Base-by-base conservation (phyloP, 2,888 invertebrate species). In the Salpingus planirostris region DNA sequence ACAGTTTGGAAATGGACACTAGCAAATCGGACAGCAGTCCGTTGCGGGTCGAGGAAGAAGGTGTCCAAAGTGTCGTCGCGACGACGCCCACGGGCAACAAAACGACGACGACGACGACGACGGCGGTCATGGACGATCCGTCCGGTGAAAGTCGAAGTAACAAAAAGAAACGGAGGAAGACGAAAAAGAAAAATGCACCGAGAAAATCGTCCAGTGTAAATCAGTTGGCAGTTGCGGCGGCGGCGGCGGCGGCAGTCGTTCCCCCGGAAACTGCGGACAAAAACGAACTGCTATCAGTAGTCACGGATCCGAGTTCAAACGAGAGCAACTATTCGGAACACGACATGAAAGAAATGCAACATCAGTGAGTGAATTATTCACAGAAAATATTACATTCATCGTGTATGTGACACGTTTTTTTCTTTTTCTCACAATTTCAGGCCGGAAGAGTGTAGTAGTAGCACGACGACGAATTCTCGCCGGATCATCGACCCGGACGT, bases 121-220 rank as follows among this genome's bases (percentile, higher is more conserved):
- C 32, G n/a, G 29, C 39, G 33, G 25, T 21, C 3, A 29, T 31
- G 8, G 49, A 49, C 23, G 53, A 52, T n/a, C 21, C 28, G 2
- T 40, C 37, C 11, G 32, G 50, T 1, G 77, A 77, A 47, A 67
- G 58, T 26, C 73, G 71, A 40, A 73, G 68, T 24, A 74, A 70
- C 36, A 87, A 86, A 56, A 80, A 85, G 61, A 84, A 82, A 60
- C 76, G 85, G 32, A 79, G 84, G 46, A 80, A 83, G 67, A 85
- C 83, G 63, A 86, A 84, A 64, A 83, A 83, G 67, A 87, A 86
- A 59, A 80, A 81, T 49, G 68, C 73, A 0, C 79, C 80, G 52
- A 73, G 84, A 34, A 85, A 85, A 55, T 74, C 78, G 0, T 74
- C 77, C 3, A 67, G 31, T 26, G 69, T 70, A 47, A 70, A 70